A percentile compares a stretch with the other conserved stretches of the same genome.
Evolutionary conservation across 64 coral and sea anemone genomes (phyloP).

Genomic region (Pachyseris speciosa): DNA sequence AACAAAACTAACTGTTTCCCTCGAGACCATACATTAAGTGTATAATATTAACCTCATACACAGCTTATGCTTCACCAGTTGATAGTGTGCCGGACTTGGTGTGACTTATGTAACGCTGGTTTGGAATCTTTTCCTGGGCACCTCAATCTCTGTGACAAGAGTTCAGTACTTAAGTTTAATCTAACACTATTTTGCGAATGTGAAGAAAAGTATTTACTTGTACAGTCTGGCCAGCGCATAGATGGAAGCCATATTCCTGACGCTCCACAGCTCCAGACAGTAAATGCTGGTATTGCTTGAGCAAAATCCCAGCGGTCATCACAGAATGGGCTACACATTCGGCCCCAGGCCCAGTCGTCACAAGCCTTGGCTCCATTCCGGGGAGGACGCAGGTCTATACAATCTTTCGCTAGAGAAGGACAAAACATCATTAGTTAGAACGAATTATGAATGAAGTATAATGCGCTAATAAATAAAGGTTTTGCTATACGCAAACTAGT

Average conservation of each 20-base stretch:
- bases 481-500: background rate
- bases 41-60: background rate
- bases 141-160: background rate
- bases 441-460: background rate
- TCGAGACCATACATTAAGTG: too few species aligned
- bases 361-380: slow-evolving; percentile 66
- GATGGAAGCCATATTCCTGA: slow-evolving; percentile 22
- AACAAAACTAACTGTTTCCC: too few species aligned
- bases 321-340: slow-evolving; percentile 34
- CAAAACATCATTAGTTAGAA: background rate
- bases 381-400: slow-evolving; percentile 32
- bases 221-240: slow-evolving; percentile 46
- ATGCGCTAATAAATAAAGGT: background rate
- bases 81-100: background rate
- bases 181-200: background rate
- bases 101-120: background rate
- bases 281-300: background rate
- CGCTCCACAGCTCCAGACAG: slow-evolving; percentile 47
- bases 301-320: slow-evolving; percentile 55
- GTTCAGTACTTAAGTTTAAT: background rate
- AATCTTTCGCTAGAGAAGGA: slow-evolving; percentile 24
- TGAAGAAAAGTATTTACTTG: slow-evolving; percentile 27
- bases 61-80: background rate
- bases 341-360: slow-evolving; percentile 51
- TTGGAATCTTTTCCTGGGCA: too few species aligned